Evolutionary conservation across 2,797 vertebrate genomes (phyloP), one percentile per base, ranked within the genome.

Genomic region (Acrocephalus scirpaceus): DNA sequence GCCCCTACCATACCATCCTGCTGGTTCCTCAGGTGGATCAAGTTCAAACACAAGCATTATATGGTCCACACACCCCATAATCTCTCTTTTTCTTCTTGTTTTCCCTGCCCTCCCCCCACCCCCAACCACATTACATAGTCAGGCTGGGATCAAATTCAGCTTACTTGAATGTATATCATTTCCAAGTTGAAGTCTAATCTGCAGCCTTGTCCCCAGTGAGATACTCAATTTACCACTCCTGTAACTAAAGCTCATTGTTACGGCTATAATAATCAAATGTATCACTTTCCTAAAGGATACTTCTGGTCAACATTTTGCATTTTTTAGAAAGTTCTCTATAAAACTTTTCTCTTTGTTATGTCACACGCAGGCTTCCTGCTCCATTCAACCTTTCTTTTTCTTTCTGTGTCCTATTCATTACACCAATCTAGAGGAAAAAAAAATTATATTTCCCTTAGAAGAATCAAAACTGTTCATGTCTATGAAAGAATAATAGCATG

Each of bases 231-330:
- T 96, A 80, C 97, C 67, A 57, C 72, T 74, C 47, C 94, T 92
- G 96, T 96, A 95, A 97, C 93, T 92, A 95, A 96, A 98, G 95
- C 94, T 92, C 58, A 53, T 87, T 86, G 94, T 95, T 88, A 77
- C 50, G 12, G 84, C 74, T 67, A 60, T 76, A 50, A 57, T 94
- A 96, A 95, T 95, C 95, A 94, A 95, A 97, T 87, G 95, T 95
- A 97, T 97, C 91, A 45, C 94, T 95, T 96, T 96, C 92, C 95
- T 91, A 91, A 90, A 86, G 87, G 95, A 95, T 81, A 93, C 57
- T 87, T 90, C 21, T 91, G 86, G 84, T 90, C 71, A 60, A 71
- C 3, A 12, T 95, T 95, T 96, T 92, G 75, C 65, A 90, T 88
- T 92, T 96, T 64, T 60, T 18, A 47, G 77, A 66, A 86, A 81